phyloP scores from a whole-genome alignment of 2,797 vertebrate species.

The Hybognathus amarus region DNA sequence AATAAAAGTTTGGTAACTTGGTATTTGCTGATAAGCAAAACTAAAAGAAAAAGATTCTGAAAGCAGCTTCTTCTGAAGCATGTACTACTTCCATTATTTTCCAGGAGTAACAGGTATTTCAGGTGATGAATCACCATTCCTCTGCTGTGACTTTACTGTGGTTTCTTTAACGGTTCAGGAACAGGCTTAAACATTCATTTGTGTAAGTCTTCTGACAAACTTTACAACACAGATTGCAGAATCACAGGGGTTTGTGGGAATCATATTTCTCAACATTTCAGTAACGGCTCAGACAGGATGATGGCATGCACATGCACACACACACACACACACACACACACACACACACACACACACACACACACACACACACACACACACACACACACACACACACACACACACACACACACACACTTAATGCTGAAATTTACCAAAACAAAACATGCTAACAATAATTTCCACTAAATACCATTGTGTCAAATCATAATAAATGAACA shows the following conservation, averaged over 20 bases:
- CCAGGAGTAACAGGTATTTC: not conserved
- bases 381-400: not conserved
- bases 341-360: not conserved
- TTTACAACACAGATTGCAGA: not conserved
- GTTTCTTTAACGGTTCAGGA: not conserved
- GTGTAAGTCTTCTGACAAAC: too few relatives aligned
- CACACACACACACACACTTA: not conserved
- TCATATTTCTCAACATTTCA: not conserved
- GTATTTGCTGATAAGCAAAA: too few relatives aligned
- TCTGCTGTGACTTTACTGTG: not conserved
- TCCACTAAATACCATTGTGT: not conserved
- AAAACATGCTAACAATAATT: not conserved
- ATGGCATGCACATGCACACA: not conserved
- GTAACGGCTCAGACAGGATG: slow-evolving; percentile 9
- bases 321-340: not conserved
- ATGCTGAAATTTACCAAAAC: too few relatives aligned
- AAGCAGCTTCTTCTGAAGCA: too few relatives aligned
- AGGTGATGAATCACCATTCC: not conserved
- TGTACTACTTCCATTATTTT: too few relatives aligned
- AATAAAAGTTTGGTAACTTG: not conserved
- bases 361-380: not conserved
- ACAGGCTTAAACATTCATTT: not conserved
- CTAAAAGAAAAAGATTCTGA: too few relatives aligned
- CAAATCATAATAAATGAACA: not conserved
- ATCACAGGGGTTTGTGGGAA: not conserved